phyloP scores from a whole-genome alignment of 2,888 invertebrate genomes.

The Noctua fimbriata region DNA sequence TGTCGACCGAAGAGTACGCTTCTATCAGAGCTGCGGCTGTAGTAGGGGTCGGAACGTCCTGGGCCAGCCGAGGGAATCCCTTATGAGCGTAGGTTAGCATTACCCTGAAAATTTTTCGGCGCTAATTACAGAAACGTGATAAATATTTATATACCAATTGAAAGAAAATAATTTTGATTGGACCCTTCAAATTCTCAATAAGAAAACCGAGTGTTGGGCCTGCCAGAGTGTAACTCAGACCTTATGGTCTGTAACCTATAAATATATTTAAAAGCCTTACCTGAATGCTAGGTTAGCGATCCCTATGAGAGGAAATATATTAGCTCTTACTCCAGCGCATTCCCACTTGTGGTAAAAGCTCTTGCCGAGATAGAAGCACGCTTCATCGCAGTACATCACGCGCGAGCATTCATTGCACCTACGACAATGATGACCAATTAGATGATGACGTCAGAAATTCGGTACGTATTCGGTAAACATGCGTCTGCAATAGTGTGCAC shows the following conservation, averaged over 20 bases:
- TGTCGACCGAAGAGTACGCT: conserved; percentile 78
- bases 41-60: conserved; percentile 45
- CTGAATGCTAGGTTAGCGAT: conserved; percentile 94
- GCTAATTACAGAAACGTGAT: not conserved
- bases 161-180: too few species aligned
- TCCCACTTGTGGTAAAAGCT: conserved; percentile 92
- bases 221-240: too few species aligned
- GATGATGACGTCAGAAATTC: conserved; percentile 55
- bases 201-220: not conserved
- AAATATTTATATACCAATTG: too few species aligned
- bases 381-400: conserved; percentile 92
- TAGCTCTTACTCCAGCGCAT: conserved; percentile 91
- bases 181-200: not conserved
- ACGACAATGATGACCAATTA: conserved; percentile 47
- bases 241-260: not conserved
- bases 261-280: conserved; percentile 64
- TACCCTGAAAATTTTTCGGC: conserved; percentile 82
- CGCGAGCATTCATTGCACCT: conserved; percentile 93
- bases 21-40: conserved; percentile 79
- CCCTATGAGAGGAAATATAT: conserved; percentile 93
- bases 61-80: conserved; percentile 74
- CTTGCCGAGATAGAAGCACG: conserved; percentile 85
- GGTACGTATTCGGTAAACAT: not conserved
- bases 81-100: conserved; percentile 88
- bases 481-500: not conserved